Evolutionary conservation across 2,113 vertebrate genomes (phyloP).

Genomic region (Kryptolebias marmoratus): DNA sequence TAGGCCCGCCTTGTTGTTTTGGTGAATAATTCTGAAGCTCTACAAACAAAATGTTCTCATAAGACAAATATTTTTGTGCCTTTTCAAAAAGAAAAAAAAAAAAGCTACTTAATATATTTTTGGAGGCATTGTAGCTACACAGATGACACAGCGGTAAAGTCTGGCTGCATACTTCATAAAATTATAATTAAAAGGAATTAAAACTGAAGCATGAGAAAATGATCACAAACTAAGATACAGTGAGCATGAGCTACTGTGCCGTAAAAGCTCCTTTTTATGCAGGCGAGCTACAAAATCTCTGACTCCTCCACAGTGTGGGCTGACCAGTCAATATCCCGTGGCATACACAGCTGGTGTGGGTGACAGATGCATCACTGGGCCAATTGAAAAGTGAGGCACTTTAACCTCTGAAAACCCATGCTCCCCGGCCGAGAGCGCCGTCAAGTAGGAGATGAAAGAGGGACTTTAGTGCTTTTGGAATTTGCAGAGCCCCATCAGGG

Average conservation of each 20-base stretch:
- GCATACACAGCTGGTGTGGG: constrained; percentile 12
- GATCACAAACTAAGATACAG: too few relatives aligned
- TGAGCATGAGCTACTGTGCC: not conserved
- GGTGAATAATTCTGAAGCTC: too few relatives aligned
- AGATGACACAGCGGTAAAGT: too few relatives aligned
- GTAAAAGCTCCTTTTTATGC: not conserved
- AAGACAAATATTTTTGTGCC: too few relatives aligned
- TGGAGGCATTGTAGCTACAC: too few relatives aligned
- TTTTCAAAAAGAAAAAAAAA: too few relatives aligned
- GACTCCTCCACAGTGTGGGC: not conserved
- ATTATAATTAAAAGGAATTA: too few relatives aligned
- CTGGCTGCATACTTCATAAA: too few relatives aligned
- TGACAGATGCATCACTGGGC: constrained; percentile 9
- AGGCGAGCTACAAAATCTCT: not conserved
- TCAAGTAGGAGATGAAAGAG: constrained; percentile 57
- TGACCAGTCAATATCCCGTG: constrained; percentile 22
- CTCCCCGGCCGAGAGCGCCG: constrained; percentile 38
- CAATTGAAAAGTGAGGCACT: constrained; percentile 40
- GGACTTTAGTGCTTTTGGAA: constrained; percentile 23
- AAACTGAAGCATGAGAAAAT: too few relatives aligned
- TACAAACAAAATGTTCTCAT: too few relatives aligned
- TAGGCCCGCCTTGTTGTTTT: not conserved
- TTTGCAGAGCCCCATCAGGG: constrained; percentile 42
- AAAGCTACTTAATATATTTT: too few relatives aligned
- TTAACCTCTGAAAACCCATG: constrained; percentile 58